Evolutionary conservation across 1,140 invertebrate genomes (phyloP).

Genomic region (Cheumatopsyche charites): DNA sequence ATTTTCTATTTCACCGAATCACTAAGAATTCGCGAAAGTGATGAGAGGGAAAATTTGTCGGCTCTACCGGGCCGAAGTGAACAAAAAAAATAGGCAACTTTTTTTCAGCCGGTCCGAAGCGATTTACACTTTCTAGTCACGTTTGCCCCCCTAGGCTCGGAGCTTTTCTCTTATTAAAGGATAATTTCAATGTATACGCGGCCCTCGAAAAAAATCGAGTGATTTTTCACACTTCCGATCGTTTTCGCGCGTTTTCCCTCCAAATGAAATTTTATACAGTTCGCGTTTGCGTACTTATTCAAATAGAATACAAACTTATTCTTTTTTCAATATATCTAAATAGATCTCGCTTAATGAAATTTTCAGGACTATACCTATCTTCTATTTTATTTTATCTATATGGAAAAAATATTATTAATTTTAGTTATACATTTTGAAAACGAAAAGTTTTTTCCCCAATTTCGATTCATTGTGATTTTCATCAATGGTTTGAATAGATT

Average conservation of each 20-base stretch:
- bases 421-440: too few species aligned
- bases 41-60: slow-evolving; percentile 16
- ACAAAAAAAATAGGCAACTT: neutral
- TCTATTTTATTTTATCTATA: too few species aligned
- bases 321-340: too few species aligned
- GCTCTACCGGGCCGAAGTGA: neutral
- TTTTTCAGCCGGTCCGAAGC: neutral
- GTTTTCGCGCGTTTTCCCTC: neutral
- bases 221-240: slow-evolving; percentile 7
- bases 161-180: slow-evolving; percentile 23
- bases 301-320: too few species aligned
- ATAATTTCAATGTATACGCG: slow-evolving; percentile 24
- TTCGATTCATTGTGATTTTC: too few species aligned
- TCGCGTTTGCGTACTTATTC: too few species aligned
- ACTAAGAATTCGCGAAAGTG: slow-evolving; percentile 3
- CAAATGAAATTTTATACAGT: too few species aligned
- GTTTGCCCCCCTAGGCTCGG: neutral
- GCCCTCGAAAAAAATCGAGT: slow-evolving; percentile 2
- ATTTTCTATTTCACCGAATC: slow-evolving; percentile 16
- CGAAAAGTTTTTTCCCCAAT: too few species aligned
- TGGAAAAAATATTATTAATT: too few species aligned
- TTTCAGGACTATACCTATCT: too few species aligned
- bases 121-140: slow-evolving; percentile 23
- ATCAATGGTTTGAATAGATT: too few species aligned
- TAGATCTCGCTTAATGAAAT: too few species aligned